Percentiles rank a stretch among this genome's conserved stretches.
Evolutionary conservation across 2,113 vertebrate genomes (phyloP).

Genomic region (Climacteris rufus): DNA sequence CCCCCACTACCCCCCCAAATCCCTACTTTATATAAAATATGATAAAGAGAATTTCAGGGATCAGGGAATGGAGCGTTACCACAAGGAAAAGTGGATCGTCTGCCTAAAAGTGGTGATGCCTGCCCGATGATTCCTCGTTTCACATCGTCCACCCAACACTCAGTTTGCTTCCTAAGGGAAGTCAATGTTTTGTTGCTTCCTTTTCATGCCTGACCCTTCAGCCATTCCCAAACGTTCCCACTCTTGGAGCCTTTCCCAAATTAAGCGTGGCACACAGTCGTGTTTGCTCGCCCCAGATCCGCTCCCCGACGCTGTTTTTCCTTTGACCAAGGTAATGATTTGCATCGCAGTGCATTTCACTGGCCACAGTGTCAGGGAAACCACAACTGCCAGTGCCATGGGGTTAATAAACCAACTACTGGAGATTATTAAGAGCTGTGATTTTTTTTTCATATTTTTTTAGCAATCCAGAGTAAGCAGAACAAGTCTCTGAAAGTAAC

Average conservation of each 20-base stretch:
- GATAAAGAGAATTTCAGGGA: constrained; percentile 4
- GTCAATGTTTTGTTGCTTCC: background rate
- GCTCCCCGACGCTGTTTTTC: rapidly evolving
- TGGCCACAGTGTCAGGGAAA: background rate
- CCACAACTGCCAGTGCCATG: constrained; percentile 7
- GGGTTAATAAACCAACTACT: constrained; percentile 35
- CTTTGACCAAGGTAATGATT: background rate
- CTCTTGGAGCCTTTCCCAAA: background rate
- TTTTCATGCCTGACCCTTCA: background rate
- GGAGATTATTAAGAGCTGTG: constrained; percentile 13
- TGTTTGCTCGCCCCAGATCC: rapidly evolving
- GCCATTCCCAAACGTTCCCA: rapidly evolving
- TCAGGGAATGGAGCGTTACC: rapidly evolving
- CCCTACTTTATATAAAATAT: background rate
- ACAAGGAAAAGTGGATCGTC: rapidly evolving
- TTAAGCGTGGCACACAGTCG: rapidly evolving
- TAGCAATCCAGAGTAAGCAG: background rate
- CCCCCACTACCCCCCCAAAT: background rate
- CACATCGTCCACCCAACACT: rapidly evolving
- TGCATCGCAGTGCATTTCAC: background rate
- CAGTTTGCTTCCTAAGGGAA: background rate
- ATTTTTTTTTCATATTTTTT: background rate
- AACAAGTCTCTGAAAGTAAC: background rate
- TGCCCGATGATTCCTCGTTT: background rate
- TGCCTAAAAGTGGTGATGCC: background rate